phyloP scores from a whole-genome alignment of 1,140 invertebrate species.

The Triops cancriformis region DNA sequence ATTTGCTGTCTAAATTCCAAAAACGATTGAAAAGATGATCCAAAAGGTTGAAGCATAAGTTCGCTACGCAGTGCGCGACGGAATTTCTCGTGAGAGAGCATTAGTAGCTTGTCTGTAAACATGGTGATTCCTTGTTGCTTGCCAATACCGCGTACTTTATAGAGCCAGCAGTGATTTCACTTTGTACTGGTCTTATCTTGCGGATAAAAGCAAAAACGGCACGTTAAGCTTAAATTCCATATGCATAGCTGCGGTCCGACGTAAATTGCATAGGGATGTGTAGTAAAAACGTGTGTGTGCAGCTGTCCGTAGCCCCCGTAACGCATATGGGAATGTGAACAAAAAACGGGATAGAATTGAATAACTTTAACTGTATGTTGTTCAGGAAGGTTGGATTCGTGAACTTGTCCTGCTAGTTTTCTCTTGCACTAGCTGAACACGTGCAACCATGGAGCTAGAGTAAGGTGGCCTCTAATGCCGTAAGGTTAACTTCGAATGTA shows the following conservation, averaged over 20 bases:
- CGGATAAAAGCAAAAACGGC: too few relatives aligned
- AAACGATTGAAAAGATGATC: too few relatives aligned
- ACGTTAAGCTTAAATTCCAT: too few relatives aligned
- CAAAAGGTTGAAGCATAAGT: not conserved
- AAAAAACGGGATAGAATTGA: not conserved
- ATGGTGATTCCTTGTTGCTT: not conserved
- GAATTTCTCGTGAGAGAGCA: not conserved
- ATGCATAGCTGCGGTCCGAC: too few relatives aligned
- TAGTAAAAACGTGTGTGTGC: too few relatives aligned
- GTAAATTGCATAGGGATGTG: too few relatives aligned
- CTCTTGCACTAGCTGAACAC: not conserved
- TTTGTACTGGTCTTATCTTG: not conserved
- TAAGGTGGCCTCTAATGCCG: not conserved
- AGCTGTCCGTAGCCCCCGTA: too few relatives aligned
- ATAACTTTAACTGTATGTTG: not conserved
- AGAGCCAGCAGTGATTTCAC: not conserved
- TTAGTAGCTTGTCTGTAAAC: not conserved
- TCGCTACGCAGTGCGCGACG: not conserved
- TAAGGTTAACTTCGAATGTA: not conserved
- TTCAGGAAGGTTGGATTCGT: not conserved
- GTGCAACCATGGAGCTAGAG: not conserved
- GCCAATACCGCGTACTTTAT: not conserved
- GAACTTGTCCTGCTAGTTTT: not conserved
- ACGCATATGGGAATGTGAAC: not conserved
- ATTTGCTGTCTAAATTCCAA: too few relatives aligned